Percentiles rank a stretch among this genome's conserved stretches.
phyloP scores from a whole-genome alignment of 2,113 vertebrate genomes.

The Eudyptes chrysolophus region DNA sequence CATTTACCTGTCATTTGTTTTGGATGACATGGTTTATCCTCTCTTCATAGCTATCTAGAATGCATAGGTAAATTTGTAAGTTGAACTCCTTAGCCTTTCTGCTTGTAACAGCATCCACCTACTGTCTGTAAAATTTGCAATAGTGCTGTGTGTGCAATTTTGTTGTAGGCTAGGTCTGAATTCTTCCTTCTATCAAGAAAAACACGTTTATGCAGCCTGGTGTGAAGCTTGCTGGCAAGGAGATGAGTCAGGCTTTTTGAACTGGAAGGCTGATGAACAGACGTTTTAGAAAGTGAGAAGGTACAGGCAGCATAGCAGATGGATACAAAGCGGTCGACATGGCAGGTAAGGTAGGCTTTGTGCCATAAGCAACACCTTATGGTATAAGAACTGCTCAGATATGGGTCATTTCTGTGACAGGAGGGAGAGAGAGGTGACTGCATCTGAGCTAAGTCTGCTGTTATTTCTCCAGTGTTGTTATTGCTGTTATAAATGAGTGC shows the following conservation, averaged over 20 bases:
- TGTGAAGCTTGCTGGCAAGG: neutral
- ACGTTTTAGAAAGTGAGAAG: neutral
- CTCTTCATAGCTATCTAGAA: neutral
- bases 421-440: neutral
- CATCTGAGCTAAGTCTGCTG: neutral
- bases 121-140: neutral
- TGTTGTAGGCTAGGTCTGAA: neutral
- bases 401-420: neutral
- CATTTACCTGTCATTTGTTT: neutral
- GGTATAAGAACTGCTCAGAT: neutral
- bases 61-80: neutral
- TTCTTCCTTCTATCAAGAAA: neutral
- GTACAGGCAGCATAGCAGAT: neutral
- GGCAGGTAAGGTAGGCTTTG: neutral
- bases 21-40: neutral
- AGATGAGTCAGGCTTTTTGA: neutral
- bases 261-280: neutral
- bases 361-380: neutral
- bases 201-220: neutral
- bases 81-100: neutral
- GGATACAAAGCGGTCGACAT: neutral
- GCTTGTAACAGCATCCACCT: neutral
- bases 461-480: neutral
- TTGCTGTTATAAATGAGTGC: constrained; percentile 33
- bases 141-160: neutral